Evolutionary conservation across 2,888 invertebrate genomes (phyloP).

Genomic region (Folsomia manolachei): DNA sequence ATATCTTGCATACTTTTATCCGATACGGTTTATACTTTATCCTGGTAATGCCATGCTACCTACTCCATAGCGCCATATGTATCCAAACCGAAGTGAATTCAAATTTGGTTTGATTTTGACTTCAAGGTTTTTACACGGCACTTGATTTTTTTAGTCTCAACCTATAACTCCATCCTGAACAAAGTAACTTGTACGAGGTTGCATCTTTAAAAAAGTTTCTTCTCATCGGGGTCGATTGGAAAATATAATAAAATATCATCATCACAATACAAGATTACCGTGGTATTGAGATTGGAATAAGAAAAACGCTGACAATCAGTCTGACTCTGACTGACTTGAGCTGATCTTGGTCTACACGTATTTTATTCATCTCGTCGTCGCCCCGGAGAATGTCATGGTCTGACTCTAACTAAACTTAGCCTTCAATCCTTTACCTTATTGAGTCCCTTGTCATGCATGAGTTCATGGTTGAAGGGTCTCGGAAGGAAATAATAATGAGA

Average conservation of each 20-base stretch:
- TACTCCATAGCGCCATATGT: not conserved
- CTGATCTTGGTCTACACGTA: not conserved
- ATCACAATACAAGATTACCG: conserved; percentile 18
- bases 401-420: no score
- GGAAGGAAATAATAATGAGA: conserved; percentile 36
- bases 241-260: conserved; percentile 1
- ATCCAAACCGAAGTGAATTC: no score
- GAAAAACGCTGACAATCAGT: conserved; percentile 21
- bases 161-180: not conserved
- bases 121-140: not conserved
- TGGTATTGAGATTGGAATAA: not conserved
- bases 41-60: not conserved
- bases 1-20: conserved; percentile 18
- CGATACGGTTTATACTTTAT: not conserved
- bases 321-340: conserved; percentile 16
- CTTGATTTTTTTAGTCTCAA: conserved; percentile 1
- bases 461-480: conserved; percentile 45
- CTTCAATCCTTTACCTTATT: conserved; percentile 4
- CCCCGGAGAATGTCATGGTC: no score
- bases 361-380: conserved; percentile 4
- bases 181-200: not conserved
- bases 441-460: conserved; percentile 36
- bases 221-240: conserved; percentile 23
- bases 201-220: conserved; percentile 12
- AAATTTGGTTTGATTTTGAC: no score